Evolutionary conservation across 2,113 vertebrate species (phyloP), one percentile per base, ranked within the genome.

Genomic region (Cyphomyrus discorhynchus): DNA sequence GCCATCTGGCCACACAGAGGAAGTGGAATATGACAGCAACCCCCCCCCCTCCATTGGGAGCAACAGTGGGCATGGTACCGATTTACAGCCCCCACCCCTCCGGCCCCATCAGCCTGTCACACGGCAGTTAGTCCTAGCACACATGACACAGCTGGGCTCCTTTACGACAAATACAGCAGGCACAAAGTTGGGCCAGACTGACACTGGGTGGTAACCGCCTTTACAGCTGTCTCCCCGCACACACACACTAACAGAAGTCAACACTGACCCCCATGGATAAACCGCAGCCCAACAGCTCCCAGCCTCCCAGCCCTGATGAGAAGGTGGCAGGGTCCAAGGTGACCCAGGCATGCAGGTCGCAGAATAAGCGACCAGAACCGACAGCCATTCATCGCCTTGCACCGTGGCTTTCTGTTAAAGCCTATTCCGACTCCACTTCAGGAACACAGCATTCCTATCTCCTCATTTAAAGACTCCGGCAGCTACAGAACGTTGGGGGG

Each of bases 1-100:
- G 93, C 95, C 95, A 95, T 95, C 95, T 95, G 95, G 95, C 93
- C 92, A 93, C 93, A 94, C 94, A 94, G 91, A 90, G 90, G 90
- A 92, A 91, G 89, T 31, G 77, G 91, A 85, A 91, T 90, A 62
- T 50, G 88, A 56, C 70, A 91, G 91, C 92, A 92, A 88, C 83
- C 87, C 83, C 90, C 91, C 35, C 49, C 27, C 85, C 85, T 88
- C 91, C 91, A 90, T 88, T 39, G 92, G 27, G 89, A 90, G 93
- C 89, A 92, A 86, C 83, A 86, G 89, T 52, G 83, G 21, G 91
- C 89, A 87, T 89, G 92, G 92, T 89, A 50, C 84, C n/a, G 87
- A 80, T 52, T 89, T 49, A 89, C 39, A 58, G 39, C 87, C 42
- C 88, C 77, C 85, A 56, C 9, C 13, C 50, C 31, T 31, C 88